Base-by-base conservation (phyloP, 2,113 vertebrate genomes). In the Syngnathus scovelli region DNA sequence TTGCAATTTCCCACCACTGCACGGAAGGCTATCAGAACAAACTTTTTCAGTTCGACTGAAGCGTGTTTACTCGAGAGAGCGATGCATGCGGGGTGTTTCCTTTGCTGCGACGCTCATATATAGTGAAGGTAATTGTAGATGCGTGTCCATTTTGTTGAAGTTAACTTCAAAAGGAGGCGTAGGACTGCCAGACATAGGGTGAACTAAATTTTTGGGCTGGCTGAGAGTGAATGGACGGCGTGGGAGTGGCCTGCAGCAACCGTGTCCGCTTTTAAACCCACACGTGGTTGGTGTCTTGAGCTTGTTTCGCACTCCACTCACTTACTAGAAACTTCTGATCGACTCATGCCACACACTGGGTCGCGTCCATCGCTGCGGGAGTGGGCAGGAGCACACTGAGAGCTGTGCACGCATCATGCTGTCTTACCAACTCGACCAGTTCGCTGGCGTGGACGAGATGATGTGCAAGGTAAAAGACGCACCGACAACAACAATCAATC, bases 401-500 rank as follows among this genome's bases (percentile, higher is more conserved):
- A 64, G 18, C 54, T 54, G 68, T 36, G 37, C 79, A 11, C 12
- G 12, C 9, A 78, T 51, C 23, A 87, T 92, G 90, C 91, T 89
- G 12, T 90, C 90, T n/a, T 87, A 83, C 78, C 81, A 83, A 16
- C 72, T 83, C 27, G 79, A 81, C 75, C 87, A 89, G 71, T 86
- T 89, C 21, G 39, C 80, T 2, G 89, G 90, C 62, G 73, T 88
- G 74, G 90, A 91, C 23, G 88, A 92, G 51, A 78, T 87, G 71
- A 77, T 92, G 85, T 87, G 85, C 80, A 89, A 90, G 89, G 91
- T 91, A 88, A 82, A 43, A 62, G 12, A 15, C 44, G 12, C n/a
- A 43, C 11, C 10, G 27, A 27, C 7, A n/a, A 13, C 11, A 36
- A 58, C 6, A 13, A 13, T 10, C 13, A 2, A 58, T 15, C 3